Evolutionary conservation across 2,888 invertebrate genomes (phyloP), one percentile per base, ranked within the genome.

Genomic region (Tenthredo distinguenda): DNA sequence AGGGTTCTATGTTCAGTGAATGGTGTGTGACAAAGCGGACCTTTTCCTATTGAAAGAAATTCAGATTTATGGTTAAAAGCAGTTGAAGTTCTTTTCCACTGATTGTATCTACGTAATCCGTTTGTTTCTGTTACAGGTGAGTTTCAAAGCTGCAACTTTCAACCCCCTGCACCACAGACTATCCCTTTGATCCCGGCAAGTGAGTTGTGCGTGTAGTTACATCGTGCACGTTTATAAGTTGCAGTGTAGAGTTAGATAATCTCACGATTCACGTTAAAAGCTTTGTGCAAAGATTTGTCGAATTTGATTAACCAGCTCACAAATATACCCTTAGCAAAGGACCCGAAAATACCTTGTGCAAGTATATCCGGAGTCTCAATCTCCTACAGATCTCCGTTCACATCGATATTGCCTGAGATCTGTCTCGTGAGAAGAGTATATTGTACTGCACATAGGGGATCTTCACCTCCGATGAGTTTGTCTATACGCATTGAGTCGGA

Each of bases 111-210:
- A 31, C 12, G 34, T 81, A 81, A 1, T 40, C 37, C 26, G 62
- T 81, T 81, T 37, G 55, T 62, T 81, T 81, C 21, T 62, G 81
- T 81, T 81, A 62, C 81, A 81, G 81, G 81, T 81, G 62, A 81
- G 81, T 81, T 81, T 62, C 81, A 40, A 62, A 62, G 37, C 15
- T 40, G n/a, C 58, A 58, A 62, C 58, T 40, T 62, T 31, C 21
- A 58, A 10, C 79, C 5, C 40, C 40, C 26, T 37, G 62, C 62
- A 62, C 62, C 40, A 26, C 62, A 81, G 37, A 37, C 58, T 37
- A 55, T 55, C 58, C 34, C 62, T 81, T 62, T 81, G 81, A 37
- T 81, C 81, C 40, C n/a, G 58, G 21, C 81, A 21, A 81, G 81
- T 81, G 62, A 81, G 81, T 81, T 81, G 6, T 34, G 26, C 26